Conservation (phyloP, 2,888 invertebrate species). For the Ophioninae sp. region DNA sequence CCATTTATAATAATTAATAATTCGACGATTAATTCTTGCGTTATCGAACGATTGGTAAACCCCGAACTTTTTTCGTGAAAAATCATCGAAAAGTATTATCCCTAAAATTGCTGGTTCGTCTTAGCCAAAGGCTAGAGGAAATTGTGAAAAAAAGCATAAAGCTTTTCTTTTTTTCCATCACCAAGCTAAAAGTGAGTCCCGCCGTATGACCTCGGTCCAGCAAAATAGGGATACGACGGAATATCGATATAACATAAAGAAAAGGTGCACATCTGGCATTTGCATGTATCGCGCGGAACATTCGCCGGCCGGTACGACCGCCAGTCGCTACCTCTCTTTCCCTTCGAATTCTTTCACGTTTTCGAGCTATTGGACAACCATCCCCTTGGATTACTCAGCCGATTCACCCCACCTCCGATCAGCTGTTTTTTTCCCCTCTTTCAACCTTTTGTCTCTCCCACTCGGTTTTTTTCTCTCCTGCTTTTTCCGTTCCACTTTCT, state of each 20-base stretch:
- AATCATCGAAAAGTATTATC: neutral
- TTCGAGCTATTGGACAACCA: conserved; percentile 24
- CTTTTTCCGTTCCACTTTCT: conserved; percentile 1
- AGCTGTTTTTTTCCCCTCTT: too few relatives aligned
- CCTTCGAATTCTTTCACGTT: conserved; percentile 12
- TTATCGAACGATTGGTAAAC: too few relatives aligned
- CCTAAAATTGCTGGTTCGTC: neutral
- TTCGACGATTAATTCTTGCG: too few relatives aligned
- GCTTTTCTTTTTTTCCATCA: neutral
- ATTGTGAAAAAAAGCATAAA: neutral
- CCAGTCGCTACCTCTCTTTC: conserved; percentile 8
- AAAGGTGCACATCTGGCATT: conserved; percentile 67
- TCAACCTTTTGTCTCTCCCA: conserved; percentile 3
- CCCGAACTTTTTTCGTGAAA: neutral
- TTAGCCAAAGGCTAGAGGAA: neutral
- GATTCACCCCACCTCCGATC: conserved; percentile 1
- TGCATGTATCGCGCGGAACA: conserved; percentile 57
- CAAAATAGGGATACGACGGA: conserved; percentile 1
- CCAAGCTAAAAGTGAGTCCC: neutral
- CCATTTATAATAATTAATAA: too few relatives aligned
- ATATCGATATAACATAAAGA: conserved; percentile 68
- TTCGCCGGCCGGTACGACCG: conserved; percentile 61
- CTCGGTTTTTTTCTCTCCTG: conserved; percentile 1
- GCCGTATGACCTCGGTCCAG: neutral
- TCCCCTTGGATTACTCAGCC: conserved; percentile 43